Evolutionary conservation across 2,797 vertebrate species (phyloP), one percentile per base, ranked within the genome.

Genomic region (Notamacropus eugenii): DNA sequence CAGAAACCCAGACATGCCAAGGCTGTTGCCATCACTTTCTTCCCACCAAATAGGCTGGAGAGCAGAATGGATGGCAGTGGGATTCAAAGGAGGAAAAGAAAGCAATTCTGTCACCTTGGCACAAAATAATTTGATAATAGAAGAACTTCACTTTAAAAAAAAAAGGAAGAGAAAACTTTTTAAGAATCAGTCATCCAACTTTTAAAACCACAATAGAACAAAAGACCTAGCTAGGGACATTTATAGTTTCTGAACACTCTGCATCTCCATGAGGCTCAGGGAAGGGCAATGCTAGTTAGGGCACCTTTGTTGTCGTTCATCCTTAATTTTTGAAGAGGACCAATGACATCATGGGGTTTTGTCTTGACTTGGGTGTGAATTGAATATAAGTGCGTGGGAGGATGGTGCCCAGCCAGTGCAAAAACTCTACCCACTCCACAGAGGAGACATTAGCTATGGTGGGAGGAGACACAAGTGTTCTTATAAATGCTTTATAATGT

Each of bases 401-500:
- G 55, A n/a, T 56, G 62, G 46, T 31, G 31, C 54, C 55, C 55
- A 52, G 12, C 29, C 55, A 62, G 82, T 74, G 94, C n/a, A 62
- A 16, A 59, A 55, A 19, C 55, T 55, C 59, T 58, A 16, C 93
- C 74, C 8, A 1, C 74, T 57, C 82, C 92, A 34, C 90, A 8
- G 0, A 5, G 4, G 90, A 0, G 0, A 93, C 0, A 22, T 40
- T 0, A 0, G 54, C 90, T 82, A 95, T 96, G 82, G 55, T 27
- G 54, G 54, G 5, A 4, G 82, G 93, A 98, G 95, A 97, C 93
- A 91, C 24, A 92, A 87, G 92, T 95, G 95, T 96, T 96, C 94
- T 96, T 62, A 82, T 90, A 97, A 97, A 97, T 57, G 95, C 94
- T 97, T 98, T 96, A 95, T 94, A 97, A 97, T 94, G 97, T 87